Evolutionary conservation across 2,888 invertebrate species (phyloP).

Genomic region (Pandemis corylana): DNA sequence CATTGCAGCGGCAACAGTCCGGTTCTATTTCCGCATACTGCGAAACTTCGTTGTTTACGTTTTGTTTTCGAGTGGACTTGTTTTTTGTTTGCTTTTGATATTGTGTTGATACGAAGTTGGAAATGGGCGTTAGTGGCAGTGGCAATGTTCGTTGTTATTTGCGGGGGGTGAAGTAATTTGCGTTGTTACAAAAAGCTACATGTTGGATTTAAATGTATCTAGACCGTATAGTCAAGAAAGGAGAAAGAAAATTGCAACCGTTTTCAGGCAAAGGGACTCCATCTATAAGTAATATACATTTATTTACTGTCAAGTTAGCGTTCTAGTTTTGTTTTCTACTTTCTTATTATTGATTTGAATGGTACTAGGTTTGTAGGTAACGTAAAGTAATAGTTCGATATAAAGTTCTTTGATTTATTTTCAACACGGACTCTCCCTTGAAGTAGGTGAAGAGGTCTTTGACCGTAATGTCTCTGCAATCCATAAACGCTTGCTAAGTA

Average conservation of each 20-base stretch:
- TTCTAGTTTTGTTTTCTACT: slow-evolving; percentile 19
- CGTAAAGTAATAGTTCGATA: slow-evolving; percentile 1
- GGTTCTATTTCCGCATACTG: neutral
- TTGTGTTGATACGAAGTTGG: slow-evolving; percentile 37
- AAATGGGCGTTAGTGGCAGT: slow-evolving; percentile 12
- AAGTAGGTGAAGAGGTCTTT: slow-evolving; percentile 26
- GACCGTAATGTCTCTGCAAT: neutral
- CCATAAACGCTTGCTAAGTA: no score
- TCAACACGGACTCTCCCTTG: slow-evolving; percentile 8
- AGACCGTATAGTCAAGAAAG: no score
- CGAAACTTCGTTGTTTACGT: slow-evolving; percentile 20
- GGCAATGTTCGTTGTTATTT: slow-evolving; percentile 1
- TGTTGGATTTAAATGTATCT: neutral
- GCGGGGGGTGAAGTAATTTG: neutral
- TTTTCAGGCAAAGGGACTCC: neutral
- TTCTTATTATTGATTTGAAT: slow-evolving; percentile 29
- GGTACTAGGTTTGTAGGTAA: slow-evolving; percentile 35
- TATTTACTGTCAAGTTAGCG: slow-evolving; percentile 18
- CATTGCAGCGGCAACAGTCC: slow-evolving; percentile 1
- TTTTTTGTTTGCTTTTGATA: slow-evolving; percentile 26
- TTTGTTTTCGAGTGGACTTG: slow-evolving; percentile 30
- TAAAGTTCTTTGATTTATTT: slow-evolving; percentile 21
- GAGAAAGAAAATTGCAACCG: no score
- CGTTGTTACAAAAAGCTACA: neutral
- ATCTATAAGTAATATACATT: neutral